Percentiles rank a stretch among this genome's conserved stretches.
phyloP scores from a whole-genome alignment of 2,113 vertebrate genomes.

The Odobenus rosmarus region DNA sequence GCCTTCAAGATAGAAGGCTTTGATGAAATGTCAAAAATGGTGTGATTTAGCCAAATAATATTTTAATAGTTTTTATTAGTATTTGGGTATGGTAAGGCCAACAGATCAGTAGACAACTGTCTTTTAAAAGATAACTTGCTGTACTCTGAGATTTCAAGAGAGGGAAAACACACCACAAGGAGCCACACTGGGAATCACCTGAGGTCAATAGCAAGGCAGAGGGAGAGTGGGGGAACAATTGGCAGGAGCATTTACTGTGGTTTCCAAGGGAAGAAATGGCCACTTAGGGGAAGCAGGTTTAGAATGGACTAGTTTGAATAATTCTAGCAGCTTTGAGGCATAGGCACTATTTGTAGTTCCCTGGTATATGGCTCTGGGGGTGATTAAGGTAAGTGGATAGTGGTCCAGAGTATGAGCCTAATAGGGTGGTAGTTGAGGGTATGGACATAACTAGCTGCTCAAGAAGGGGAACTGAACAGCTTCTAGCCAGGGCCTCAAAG shows the following conservation, averaged over 20 bases:
- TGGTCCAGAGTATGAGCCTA: neutral
- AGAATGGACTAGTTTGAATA: neutral
- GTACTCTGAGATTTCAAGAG: neutral
- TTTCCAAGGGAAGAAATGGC: neutral
- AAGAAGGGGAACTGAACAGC: neutral
- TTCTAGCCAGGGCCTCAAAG: neutral
- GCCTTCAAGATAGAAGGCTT: neutral
- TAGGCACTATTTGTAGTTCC: neutral
- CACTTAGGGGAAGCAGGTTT: neutral
- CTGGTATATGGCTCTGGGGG: neutral
- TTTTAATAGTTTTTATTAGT: neutral
- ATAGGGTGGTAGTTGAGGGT: accelerated
- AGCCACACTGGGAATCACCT: neutral
- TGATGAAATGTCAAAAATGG: constrained; percentile 12
- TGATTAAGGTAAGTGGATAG: neutral
- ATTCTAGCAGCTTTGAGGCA: neutral
- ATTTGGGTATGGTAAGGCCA: neutral
- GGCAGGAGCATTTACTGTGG: neutral
- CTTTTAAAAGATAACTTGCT: neutral
- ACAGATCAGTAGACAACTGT: neutral
- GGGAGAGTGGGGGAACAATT: accelerated
- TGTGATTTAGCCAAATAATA: neutral
- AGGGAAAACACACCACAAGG: neutral
- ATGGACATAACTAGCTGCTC: neutral
- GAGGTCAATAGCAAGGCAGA: neutral